Conservation (phyloP, 2,113 vertebrate species). For the Podarcis cretensis region DNA sequence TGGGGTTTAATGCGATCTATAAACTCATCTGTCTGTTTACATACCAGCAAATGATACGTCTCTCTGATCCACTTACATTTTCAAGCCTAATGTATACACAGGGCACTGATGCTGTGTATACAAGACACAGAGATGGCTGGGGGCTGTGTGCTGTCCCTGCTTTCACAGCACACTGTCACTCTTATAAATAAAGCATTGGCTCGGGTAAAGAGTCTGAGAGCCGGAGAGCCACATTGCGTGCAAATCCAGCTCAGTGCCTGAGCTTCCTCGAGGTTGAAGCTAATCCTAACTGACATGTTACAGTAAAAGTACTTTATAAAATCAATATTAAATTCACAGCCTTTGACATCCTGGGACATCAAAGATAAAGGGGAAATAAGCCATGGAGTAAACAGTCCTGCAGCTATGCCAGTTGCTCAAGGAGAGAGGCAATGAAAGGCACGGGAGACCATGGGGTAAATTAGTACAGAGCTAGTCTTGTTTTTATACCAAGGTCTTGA, state of each 20-base stretch:
- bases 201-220: conserved; percentile 78
- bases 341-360: conserved; percentile 90
- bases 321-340: conserved; percentile 99
- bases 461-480: conserved; percentile 85
- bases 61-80: conserved; percentile 83
- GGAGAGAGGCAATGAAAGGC: conserved; percentile 69
- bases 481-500: conserved; percentile 89
- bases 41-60: conserved; percentile 83
- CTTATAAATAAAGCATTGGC: conserved; percentile 86
- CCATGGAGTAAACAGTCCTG: conserved; percentile 88
- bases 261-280: conserved; percentile 83
- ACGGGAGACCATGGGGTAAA: conserved; percentile 77
- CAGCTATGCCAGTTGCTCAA: conserved; percentile 80
- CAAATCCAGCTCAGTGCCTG: conserved; percentile 87
- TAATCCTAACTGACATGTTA: conserved; percentile 96
- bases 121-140: conserved; percentile 78
- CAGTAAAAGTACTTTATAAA: conserved; percentile 99
- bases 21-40: conserved; percentile 91
- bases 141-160: conserved; percentile 77
- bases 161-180: conserved; percentile 81
- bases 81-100: conserved; percentile 82
- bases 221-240: conserved; percentile 88
- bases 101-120: conserved; percentile 77
- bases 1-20: conserved; percentile 86
- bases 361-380: conserved; percentile 92